Evolutionary conservation across 1,140 invertebrate species (phyloP), one percentile per base, ranked within the genome.

Genomic region (Papilio xuthus): DNA sequence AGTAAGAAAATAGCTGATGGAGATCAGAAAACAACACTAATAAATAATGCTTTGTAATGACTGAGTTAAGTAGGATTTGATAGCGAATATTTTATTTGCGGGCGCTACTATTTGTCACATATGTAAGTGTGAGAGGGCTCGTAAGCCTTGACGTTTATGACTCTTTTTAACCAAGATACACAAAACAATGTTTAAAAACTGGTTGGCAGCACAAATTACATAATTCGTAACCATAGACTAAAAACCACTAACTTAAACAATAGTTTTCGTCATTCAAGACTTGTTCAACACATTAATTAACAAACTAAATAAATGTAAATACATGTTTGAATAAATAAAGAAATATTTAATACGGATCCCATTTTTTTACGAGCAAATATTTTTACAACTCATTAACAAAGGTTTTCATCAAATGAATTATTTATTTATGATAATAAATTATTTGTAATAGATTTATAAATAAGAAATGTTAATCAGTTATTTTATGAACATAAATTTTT

Each of bases 261-360:
- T 67, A 67, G 13, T 67, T 67, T 32, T 13, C 60, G 60, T 15
- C 13, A 67, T 32, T 67, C 4, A 28, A 67, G 12, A 28, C 60
- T 67, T 67, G 60, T 67, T 67, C 60, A 28, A 28, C 13, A 28
- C 13, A 67, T 67, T 67, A 18, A 67, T 15, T 28, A 2, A 15
- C 10, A 67, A 67, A 67, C 28, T 32, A 67, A 67, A 63, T 60
- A 63, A 28, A 26, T 23, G 23, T 74, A 53, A 74, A 37, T 56
- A 50, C 41, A 50, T 50, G 53, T 75, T 75, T 75, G 47, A 75
- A 56, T 75, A 47, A 56, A 47, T 2, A 6, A 56, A n/a, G 37
- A 0, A 53, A 20, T 75, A 15, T 56, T 47, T 75, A 47, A 28
- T 32, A 75, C 28, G 15, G 6, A 28, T 18, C 37, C 37, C 37